Evolutionary conservation across 2,797 vertebrate species (phyloP).

Genomic region (Eulemur coronatus): DNA sequence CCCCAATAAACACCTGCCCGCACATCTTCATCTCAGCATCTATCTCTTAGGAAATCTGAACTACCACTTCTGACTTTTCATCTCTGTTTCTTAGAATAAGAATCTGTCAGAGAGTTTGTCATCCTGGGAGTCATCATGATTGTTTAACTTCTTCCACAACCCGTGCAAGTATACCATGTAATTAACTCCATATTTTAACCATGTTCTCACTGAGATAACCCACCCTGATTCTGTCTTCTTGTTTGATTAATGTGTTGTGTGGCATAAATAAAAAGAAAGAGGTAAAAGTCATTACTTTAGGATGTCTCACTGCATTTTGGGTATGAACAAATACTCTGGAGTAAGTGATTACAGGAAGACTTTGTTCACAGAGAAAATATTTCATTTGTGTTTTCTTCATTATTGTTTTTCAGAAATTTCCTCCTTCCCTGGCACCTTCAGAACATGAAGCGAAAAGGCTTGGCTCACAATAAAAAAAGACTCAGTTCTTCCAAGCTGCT

Average conservation of each 20-base stretch:
- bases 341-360: background rate
- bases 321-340: background rate
- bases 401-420: background rate
- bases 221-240: background rate
- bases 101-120: background rate
- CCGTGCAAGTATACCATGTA: background rate
- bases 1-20: background rate
- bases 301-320: background rate
- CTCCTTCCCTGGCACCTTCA: background rate
- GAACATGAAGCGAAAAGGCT: background rate
- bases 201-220: background rate
- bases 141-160: background rate
- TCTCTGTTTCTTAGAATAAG: background rate
- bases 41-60: background rate
- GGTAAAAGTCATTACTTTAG: background rate
- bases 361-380: background rate
- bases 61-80: background rate
- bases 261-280: constrained; percentile 14
- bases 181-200: background rate
- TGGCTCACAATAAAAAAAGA: background rate
- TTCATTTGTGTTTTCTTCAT: background rate
- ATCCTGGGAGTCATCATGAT: background rate
- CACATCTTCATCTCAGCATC: background rate
- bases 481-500: background rate
- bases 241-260: background rate